Base-by-base conservation (phyloP, 2,888 invertebrate species). In the Perizoma flavofasciatum region DNA sequence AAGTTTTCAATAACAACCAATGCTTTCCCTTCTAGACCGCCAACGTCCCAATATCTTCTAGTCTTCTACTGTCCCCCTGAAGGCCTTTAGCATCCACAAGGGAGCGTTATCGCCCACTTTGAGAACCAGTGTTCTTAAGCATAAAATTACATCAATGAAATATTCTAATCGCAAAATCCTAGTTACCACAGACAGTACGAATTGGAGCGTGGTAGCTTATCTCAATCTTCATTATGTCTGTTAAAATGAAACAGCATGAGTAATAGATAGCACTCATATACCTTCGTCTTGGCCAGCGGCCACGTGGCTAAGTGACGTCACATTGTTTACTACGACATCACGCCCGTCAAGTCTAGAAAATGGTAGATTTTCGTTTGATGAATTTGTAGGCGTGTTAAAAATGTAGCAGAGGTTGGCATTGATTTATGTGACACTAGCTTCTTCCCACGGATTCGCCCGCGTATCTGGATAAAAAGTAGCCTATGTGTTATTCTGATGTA, bases 271-370 rank as follows among this genome's bases (percentile, higher is more conserved):
- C 45, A 48, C 32, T 47, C 45, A 32, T 35, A 39, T 56, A 39
- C 10, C 49, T 34, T 40, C 33, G 46, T 22, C 46, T 60, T 62
- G 61, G 64, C 66, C 8, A 9, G 9, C 6, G 22, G 64, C 66
- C 66, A 64, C 59, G 63, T 62, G 64, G 45, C 5, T 33, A 5
- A 5, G 32, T 55, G 59, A 62, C 59, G 64, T 58, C 64, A 58
- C 11, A 55, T 9, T 69, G 71, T 72, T 68, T 69, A 71, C 70
- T 61, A 67, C 66, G 69, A 66, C 59, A 56, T n/a, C n/a, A n/a
- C n/a, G n/a, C n/a, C n/a, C 52, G 40, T 44, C 10, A 49, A 49
- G 4, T 39, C 11, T 5, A 0, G 10, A 35, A 3, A n/a, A n/a
- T n/a, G n/a, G n/a, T n/a, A n/a, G n/a, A n/a, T n/a, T 41, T 57